Conservation (phyloP, 2,113 vertebrate genomes). For the Lathamus discolor region DNA sequence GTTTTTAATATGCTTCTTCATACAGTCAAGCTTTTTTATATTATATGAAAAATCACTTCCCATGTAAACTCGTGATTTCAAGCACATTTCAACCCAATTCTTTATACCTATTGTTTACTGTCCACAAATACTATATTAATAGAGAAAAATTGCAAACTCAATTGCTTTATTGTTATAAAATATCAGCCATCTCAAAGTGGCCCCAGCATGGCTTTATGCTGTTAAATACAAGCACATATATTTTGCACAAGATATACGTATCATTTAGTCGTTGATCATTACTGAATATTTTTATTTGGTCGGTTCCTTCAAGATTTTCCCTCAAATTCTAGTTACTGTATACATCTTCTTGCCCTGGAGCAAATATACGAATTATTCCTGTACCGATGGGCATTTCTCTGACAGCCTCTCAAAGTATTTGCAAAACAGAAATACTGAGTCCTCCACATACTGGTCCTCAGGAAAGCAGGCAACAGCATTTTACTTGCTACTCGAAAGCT, state of each 20-base stretch:
- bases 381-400: neutral
- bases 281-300: neutral
- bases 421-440: neutral
- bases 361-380: neutral
- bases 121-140: neutral
- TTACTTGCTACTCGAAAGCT: neutral
- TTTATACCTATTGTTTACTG: neutral
- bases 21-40: neutral
- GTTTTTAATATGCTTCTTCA: neutral
- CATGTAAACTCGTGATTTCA: neutral
- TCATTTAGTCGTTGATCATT: neutral
- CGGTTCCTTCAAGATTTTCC: neutral
- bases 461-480: neutral
- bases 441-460: neutral
- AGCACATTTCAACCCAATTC: neutral
- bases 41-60: neutral
- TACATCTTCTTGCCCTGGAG: neutral
- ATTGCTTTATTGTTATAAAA: neutral
- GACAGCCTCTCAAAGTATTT: neutral
- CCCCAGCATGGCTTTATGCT: fast-evolving
- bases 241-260: neutral
- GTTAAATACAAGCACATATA: neutral
- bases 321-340: neutral
- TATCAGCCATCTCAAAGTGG: neutral
- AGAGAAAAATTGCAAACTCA: neutral